phyloP scores from a whole-genome alignment of 2,113 vertebrate genomes.

The Herpetotheres cachinnans region DNA sequence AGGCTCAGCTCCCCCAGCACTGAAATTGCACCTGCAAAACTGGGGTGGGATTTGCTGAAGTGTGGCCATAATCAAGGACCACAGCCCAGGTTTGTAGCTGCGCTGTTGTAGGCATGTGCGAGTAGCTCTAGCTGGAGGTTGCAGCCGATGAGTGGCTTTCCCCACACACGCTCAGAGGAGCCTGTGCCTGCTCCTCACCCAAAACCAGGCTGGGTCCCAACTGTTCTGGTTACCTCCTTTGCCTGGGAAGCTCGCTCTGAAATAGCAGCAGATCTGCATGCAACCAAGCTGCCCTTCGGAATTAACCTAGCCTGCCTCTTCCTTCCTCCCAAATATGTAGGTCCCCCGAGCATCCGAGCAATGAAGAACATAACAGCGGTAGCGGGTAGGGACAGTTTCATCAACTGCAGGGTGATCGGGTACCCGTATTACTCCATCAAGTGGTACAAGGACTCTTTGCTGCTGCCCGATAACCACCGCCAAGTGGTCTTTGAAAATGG shows the following conservation, averaged over 20 bases:
- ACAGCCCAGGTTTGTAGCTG: background rate
- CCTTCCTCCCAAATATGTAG: slow-evolving; percentile 68
- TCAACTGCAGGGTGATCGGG: slow-evolving; percentile 98
- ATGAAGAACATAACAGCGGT: slow-evolving; percentile 98
- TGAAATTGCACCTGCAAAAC: background rate
- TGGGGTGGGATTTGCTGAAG: background rate
- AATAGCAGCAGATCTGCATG: slow-evolving; percentile 29
- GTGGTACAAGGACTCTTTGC: slow-evolving; percentile 95
- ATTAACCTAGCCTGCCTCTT: slow-evolving; percentile 71
- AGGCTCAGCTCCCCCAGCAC: background rate
- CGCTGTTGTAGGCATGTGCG: rapidly evolving
- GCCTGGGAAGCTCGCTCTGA: background rate
- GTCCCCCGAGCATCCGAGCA: slow-evolving; percentile 92
- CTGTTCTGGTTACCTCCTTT: background rate
- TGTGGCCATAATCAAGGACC: rapidly evolving
- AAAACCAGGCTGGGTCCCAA: background rate
- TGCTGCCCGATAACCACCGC: slow-evolving; percentile 96
- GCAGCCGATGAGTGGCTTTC: rapidly evolving
- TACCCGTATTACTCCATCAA: slow-evolving; percentile 99
- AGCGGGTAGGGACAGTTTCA: slow-evolving; percentile 94
- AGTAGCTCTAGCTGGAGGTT: background rate
- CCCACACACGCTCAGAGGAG: background rate
- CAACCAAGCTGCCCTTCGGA: slow-evolving; percentile 13
- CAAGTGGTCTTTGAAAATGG: slow-evolving; percentile 98
- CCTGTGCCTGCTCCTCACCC: background rate